phyloP scores from a whole-genome alignment of 2,797 vertebrate genomes.

The Ciconia nigra region DNA sequence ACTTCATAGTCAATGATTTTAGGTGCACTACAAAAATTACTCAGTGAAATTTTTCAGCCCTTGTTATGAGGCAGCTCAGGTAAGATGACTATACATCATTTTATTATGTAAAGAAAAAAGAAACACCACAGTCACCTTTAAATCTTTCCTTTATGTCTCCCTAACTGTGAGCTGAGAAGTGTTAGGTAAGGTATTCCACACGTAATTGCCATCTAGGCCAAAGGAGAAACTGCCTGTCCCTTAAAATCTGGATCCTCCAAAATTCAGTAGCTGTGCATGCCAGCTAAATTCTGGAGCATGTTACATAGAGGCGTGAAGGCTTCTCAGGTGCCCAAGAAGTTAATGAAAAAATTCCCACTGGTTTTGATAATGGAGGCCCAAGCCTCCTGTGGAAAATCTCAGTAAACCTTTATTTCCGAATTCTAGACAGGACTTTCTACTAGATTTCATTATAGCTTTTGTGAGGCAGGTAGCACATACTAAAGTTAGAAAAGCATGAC shows the following conservation, averaged over 20 bases:
- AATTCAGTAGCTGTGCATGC: background rate
- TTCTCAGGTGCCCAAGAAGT: background rate
- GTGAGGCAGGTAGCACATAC: background rate
- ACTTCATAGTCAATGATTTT: background rate
- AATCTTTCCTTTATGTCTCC: background rate
- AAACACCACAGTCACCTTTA: fast-evolving
- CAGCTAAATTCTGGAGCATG: background rate
- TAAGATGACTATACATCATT: background rate
- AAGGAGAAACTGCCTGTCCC: background rate
- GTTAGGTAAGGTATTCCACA: background rate
- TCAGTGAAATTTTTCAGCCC: background rate
- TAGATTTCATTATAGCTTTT: background rate
- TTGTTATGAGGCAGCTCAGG: background rate
- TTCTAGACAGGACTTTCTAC: background rate
- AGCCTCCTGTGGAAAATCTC: background rate
- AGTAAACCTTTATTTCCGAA: background rate
- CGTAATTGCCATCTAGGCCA: background rate
- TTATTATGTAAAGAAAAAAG: background rate
- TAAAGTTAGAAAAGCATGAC: background rate
- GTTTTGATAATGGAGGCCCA: background rate
- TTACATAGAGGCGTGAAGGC: background rate
- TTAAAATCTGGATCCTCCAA: background rate
- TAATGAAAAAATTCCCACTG: background rate
- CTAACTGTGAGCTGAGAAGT: background rate
- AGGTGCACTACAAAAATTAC: background rate